These are phyloP conservation scores for Campoletis raptor DNA, from an alignment of 2,888 invertebrate species.

Conservation along the genomic window DNA sequence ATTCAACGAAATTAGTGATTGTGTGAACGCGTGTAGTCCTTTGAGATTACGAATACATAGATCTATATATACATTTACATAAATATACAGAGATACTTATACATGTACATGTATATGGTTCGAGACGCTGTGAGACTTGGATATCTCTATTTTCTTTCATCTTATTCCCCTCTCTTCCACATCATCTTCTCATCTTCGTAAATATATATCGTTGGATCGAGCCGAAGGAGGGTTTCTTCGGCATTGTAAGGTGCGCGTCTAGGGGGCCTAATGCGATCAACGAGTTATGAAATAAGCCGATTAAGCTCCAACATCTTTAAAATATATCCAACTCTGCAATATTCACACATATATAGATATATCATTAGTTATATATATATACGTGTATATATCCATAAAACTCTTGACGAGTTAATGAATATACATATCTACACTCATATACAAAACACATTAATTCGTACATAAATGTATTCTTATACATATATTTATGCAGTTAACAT, in stretches of 20 bases:
- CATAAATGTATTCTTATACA: slow-evolving; percentile 28
- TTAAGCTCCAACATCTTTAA: slow-evolving; percentile 51
- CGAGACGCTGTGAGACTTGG: slow-evolving; percentile 37
- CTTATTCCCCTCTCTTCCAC: slow-evolving; percentile 63
- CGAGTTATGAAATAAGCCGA: slow-evolving; percentile 67
- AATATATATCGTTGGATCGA: slow-evolving; percentile 54
- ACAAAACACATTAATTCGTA: slow-evolving; percentile 8
- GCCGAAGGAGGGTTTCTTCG: slow-evolving; percentile 26
- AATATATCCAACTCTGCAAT: slow-evolving; percentile 49
- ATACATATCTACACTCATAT: slow-evolving; percentile 14
- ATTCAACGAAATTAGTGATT: slow-evolving; percentile 8
- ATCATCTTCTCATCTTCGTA: slow-evolving; percentile 65
- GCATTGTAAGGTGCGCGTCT: slow-evolving; percentile 51
- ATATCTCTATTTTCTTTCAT: slow-evolving; percentile 36
- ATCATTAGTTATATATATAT: slow-evolving; percentile 12
- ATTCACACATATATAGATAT: slow-evolving; percentile 20
- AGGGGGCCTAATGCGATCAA: slow-evolving; percentile 64
- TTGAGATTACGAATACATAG: not conserved
- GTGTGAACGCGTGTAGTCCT: slow-evolving; percentile 9
- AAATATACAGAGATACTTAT: not conserved
- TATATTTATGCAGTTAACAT: slow-evolving; percentile 50
- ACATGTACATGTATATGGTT: slow-evolving; percentile 9
- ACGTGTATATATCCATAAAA: slow-evolving; percentile 14
- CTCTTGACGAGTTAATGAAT: not conserved
- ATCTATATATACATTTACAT: slow-evolving; percentile 1